phyloP scores from a whole-genome alignment of 2,888 invertebrate genomes.

The Liopterus haemorrhoidalis region DNA sequence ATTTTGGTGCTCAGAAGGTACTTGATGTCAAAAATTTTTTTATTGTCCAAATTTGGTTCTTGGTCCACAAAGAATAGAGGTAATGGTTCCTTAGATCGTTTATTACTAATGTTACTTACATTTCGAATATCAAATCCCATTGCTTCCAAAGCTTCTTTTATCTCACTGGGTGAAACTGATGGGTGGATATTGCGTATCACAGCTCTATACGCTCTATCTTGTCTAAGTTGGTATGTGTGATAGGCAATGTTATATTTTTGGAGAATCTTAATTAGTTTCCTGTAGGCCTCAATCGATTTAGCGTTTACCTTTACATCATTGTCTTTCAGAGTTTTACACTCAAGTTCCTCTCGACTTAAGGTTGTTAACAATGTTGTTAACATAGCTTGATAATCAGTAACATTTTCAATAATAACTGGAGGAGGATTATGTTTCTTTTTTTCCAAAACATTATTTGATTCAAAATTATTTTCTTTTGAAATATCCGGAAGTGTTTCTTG shows the following conservation, averaged over 20 bases:
- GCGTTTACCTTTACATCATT: not conserved
- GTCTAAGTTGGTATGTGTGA: too few relatives aligned
- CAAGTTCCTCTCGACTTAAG: not conserved
- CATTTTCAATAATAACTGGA: too few relatives aligned
- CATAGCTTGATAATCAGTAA: too few relatives aligned
- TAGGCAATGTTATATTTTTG: too few relatives aligned
- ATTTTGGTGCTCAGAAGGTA: slow-evolving; percentile 8
- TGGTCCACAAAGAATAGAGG: slow-evolving; percentile 17
- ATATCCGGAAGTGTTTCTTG: too few relatives aligned
- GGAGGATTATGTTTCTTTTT: too few relatives aligned
- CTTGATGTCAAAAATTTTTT: not conserved
- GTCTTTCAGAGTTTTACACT: not conserved
- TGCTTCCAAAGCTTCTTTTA: slow-evolving; percentile 9
- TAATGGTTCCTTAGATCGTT: slow-evolving; percentile 1
- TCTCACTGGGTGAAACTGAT: not conserved
- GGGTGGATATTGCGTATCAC: not conserved
- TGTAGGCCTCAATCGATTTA: not conserved
- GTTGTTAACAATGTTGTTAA: not conserved
- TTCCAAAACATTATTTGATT: too few relatives aligned
- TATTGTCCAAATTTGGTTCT: slow-evolving; percentile 18
- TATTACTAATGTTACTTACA: slow-evolving; percentile 7
- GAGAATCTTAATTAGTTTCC: not conserved
- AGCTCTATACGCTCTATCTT: too few relatives aligned
- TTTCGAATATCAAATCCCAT: slow-evolving; percentile 7
- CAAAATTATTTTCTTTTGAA: too few relatives aligned